Conservation (phyloP, 2,888 invertebrate genomes). For the Troides oblongomaculatus region DNA sequence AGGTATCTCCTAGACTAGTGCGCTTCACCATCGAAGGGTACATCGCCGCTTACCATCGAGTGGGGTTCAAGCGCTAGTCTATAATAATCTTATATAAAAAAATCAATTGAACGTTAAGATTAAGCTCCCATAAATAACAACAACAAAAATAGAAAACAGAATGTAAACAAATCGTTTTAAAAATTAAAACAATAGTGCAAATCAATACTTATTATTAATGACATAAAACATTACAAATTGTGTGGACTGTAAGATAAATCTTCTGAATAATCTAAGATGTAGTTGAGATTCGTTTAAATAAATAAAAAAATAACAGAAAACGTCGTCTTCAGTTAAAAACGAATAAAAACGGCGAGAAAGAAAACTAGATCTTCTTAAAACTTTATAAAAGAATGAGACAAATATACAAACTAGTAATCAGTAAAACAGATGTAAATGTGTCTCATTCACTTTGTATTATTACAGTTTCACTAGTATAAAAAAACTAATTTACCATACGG, state of each 20-base stretch:
- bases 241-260: conserved; percentile 14
- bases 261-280: conserved; percentile 5
- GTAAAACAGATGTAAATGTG: conserved; percentile 9
- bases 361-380: conserved; percentile 20
- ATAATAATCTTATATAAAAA: too few species aligned
- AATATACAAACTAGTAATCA: conserved; percentile 1
- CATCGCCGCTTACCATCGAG: too few species aligned
- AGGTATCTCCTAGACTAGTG: too few species aligned
- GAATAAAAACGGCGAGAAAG: neutral
- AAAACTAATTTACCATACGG: conserved; percentile 30
- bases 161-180: conserved; percentile 25
- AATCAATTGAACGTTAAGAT: conserved; percentile 40
- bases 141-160: conserved; percentile 46
- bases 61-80: too few species aligned
- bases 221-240: conserved; percentile 6
- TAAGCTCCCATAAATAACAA: conserved; percentile 58
- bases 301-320: conserved; percentile 5
- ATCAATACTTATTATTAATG: conserved; percentile 14
- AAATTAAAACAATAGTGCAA: conserved; percentile 12
- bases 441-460: conserved; percentile 21
- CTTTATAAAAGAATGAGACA: conserved; percentile 2
- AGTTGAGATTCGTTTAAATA: conserved; percentile 10
- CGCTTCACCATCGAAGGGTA: too few species aligned
- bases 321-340: conserved; percentile 2
- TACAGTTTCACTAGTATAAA: conserved; percentile 20